A percentile compares a stretch with the other conserved stretches of the same genome.
Conservation (phyloP, 2,113 vertebrate species). For the Callionymus lyra region DNA sequence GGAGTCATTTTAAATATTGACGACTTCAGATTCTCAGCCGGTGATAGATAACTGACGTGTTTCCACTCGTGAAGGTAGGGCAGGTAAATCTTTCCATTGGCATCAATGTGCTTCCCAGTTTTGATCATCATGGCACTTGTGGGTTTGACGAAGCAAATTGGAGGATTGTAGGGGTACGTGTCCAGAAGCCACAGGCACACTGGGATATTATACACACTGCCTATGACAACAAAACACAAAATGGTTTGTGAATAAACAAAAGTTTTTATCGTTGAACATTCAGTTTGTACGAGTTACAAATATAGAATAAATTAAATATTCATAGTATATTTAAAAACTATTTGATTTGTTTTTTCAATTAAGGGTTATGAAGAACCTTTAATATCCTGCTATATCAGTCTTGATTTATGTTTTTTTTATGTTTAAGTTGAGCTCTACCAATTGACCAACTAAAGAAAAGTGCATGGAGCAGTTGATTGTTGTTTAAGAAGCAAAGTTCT, state of each 20-base stretch:
- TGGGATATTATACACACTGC: slow-evolving; percentile 94
- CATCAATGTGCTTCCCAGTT: slow-evolving; percentile 97
- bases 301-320: no score
- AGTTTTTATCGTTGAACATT: not conserved
- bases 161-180: slow-evolving; percentile 94
- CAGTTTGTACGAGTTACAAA: no score
- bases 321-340: no score
- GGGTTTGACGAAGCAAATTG: slow-evolving; percentile 98
- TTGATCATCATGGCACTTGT: slow-evolving; percentile 98
- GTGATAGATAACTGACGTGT: slow-evolving; percentile 66
- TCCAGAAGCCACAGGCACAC: slow-evolving; percentile 96
- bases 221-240: slow-evolving; percentile 49
- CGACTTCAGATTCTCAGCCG: no score
- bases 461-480: no score
- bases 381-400: no score
- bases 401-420: no score
- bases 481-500: no score
- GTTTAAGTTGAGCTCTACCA: no score
- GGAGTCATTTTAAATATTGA: not conserved
- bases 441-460: no score
- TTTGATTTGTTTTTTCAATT: no score
- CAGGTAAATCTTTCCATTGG: slow-evolving; percentile 96
- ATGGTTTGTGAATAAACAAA: not conserved
- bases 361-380: no score
- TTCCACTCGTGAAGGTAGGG: slow-evolving; percentile 98